These are phyloP conservation scores for Craseonycteris thonglongyai DNA, from an alignment of 2,113 vertebrate species.

Conservation along the genomic window DNA sequence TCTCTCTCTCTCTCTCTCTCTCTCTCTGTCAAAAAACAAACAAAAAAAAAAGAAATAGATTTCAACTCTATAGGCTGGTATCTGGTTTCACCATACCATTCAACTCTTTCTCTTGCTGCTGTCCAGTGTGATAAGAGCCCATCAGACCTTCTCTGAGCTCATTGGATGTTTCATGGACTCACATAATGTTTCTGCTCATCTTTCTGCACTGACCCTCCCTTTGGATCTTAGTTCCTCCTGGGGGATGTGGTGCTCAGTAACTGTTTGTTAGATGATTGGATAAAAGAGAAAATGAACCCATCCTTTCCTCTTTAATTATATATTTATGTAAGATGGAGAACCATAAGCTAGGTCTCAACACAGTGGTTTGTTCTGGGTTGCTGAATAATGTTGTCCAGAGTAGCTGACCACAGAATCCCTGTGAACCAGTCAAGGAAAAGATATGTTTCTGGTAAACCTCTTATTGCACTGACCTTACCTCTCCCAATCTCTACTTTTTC, in stretches of 20 bases:
- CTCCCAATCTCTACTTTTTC: background rate
- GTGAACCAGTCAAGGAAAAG: background rate
- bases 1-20: no score
- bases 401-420: background rate
- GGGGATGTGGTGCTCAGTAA: background rate
- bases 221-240: background rate
- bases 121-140: background rate
- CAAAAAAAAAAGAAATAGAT: slow-evolving; percentile 21
- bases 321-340: background rate
- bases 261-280: background rate
- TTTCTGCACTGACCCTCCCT: background rate
- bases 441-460: background rate
- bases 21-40: no score
- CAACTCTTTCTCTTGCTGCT: background rate
- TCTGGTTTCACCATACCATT: background rate
- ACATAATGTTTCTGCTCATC: background rate
- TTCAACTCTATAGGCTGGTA: background rate
- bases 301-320: background rate
- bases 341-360: background rate
- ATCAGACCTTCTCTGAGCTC: background rate
- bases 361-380: background rate
- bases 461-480: background rate
- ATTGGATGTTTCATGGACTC: background rate
- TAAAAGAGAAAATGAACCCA: background rate
- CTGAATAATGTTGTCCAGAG: background rate